Percentiles rank a stretch among this genome's conserved stretches.
These are phyloP conservation scores for Chlamydotis undulata DNA, from an alignment of 2,113 vertebrate species.

Conservation along the genomic window DNA sequence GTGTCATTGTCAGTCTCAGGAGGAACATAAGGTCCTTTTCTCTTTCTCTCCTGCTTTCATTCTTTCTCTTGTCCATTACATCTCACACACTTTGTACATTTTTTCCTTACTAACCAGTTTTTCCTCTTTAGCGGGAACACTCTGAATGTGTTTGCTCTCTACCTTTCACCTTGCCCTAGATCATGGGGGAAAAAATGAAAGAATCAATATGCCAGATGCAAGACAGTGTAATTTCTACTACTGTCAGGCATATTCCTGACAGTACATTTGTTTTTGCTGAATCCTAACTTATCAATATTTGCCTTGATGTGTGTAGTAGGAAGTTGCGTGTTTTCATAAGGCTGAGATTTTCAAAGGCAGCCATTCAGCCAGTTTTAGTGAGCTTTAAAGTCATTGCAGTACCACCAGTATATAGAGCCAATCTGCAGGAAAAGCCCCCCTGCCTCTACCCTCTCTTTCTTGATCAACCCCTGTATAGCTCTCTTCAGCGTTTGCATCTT, in stretches of 20 bases:
- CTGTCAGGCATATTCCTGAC: neutral
- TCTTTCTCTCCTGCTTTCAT: neutral
- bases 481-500: neutral
- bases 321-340: neutral
- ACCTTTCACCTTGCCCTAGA: neutral
- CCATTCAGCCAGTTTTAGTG: neutral
- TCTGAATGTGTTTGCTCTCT: neutral
- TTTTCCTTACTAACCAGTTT: neutral
- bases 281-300: neutral
- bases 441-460: neutral
- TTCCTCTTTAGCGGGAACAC: neutral
- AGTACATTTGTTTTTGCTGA: neutral
- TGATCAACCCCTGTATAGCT: neutral
- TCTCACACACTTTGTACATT: neutral
- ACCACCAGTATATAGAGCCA: neutral
- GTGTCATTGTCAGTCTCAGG: neutral
- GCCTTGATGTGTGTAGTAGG: neutral
- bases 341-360: neutral
- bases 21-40: neutral
- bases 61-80: neutral
- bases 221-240: neutral
- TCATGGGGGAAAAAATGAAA: rapidly evolving
- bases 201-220: neutral
- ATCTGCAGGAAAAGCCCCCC: neutral
- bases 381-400: neutral